Base-by-base conservation (phyloP, 2,113 vertebrate genomes). In the Clupea harengus region DNA sequence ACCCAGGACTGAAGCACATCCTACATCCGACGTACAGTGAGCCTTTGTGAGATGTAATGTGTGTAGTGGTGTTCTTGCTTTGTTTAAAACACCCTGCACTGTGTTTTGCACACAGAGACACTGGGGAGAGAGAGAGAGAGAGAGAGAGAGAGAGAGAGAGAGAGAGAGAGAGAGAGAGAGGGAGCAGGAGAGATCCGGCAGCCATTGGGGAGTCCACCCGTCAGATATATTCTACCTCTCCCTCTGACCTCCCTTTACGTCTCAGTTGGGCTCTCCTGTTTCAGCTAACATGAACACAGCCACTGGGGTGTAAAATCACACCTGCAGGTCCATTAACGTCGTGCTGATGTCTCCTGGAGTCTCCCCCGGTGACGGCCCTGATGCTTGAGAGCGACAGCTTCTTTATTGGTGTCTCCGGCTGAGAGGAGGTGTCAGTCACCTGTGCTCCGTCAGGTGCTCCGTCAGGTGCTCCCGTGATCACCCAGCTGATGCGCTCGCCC, bases 271-370 rank as follows among this genome's bases (percentile, higher is more conserved):
- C 4, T 78, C 10, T 4, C 72, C 7, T 39, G 15, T 32, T 39
- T 4, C 72, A 78, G 72, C 72, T 39, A 7, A 39, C 72, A 78
- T 78, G 28, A 78, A 18, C 15, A 32, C 72, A 78, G 25, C 39
- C 72, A 78, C 28, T 78, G 72, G 72, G 72, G 28, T 78, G 72
- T 78, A 78, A 78, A 39, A 72, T 39, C 72, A 39, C 72, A 78
- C 28, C 72, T 78, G 72, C 13, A 25, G 5, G 64, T n/a, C 8
- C 10, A 2, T 67, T 3, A 9, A 10, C 8, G n/a, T 67, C 22
- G 10, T 78, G 32, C 20, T 7, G 72, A 2, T 32, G 4, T 32
- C 0, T 9, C 20, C 3, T 67, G 64, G 1, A 64, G 22, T 32
- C 64, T 28, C 32, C 20, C 5, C 54, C 22, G 54, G 18, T 78